Conservation (phyloP, 2,113 vertebrate genomes). For the Python bivittatus region DNA sequence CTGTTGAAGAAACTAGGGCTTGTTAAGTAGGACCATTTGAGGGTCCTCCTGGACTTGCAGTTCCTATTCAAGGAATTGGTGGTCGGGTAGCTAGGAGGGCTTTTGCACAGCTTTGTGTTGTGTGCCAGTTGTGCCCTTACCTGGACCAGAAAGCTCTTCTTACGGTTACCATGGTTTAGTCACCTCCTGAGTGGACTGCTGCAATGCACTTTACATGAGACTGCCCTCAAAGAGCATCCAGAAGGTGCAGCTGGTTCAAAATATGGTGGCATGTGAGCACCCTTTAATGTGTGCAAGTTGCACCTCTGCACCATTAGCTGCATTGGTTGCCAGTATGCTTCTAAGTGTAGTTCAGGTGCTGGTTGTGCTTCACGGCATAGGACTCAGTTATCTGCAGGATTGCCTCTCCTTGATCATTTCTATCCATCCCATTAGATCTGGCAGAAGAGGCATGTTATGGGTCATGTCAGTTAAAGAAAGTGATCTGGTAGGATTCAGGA, state of each 20-base stretch:
- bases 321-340: not conserved
- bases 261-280: not conserved
- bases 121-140: not conserved
- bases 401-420: not conserved
- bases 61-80: not conserved
- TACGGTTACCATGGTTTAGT: not conserved
- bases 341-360: not conserved
- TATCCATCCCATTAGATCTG: not conserved
- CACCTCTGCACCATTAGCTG: not conserved
- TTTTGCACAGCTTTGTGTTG: not conserved
- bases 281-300: not conserved
- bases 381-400: not conserved
- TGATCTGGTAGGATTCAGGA: not conserved
- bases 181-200: not conserved
- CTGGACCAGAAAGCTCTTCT: not conserved
- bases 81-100: not conserved
- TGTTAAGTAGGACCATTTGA: not conserved
- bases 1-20: not conserved
- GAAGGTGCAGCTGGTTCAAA: not conserved
- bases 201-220: not conserved
- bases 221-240: not conserved
- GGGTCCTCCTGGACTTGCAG: not conserved
- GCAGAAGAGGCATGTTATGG: not conserved
- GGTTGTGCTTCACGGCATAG: not conserved
- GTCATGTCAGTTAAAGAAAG: not conserved